A percentile compares a stretch with the other conserved stretches of the same genome.
Evolutionary conservation across 1,140 invertebrate species (phyloP).

Genomic region (Bathynomus jamesi): DNA sequence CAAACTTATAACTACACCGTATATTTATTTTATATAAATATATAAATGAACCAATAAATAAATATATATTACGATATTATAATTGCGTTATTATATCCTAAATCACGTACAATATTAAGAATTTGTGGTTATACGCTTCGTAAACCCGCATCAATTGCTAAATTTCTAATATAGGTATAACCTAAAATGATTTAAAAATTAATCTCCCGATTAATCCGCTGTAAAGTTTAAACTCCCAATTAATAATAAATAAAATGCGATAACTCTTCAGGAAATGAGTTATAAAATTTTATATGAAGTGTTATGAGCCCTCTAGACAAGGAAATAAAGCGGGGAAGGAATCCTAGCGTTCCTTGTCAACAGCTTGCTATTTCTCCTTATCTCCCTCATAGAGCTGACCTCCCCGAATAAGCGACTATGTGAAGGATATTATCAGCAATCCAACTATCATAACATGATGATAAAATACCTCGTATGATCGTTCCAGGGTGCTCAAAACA

Average conservation of each 20-base stretch:
- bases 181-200: too few species aligned
- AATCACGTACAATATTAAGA: too few species aligned
- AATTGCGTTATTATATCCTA: too few species aligned
- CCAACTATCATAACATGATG: not conserved
- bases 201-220: too few species aligned
- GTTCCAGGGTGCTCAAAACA: not conserved
- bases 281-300: not conserved
- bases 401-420: not conserved
- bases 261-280: not conserved
- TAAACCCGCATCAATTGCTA: too few species aligned
- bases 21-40: not conserved
- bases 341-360: not conserved
- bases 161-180: too few species aligned
- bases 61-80: too few species aligned
- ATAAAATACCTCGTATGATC: not conserved
- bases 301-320: not conserved
- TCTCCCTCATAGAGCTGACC: not conserved
- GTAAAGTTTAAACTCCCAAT: not conserved
- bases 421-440: not conserved
- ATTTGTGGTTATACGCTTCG: too few species aligned
- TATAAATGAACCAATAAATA: not conserved
- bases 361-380: not conserved
- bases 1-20: not conserved
- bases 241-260: not conserved
- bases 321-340: not conserved